Evolutionary conservation across 1,140 invertebrate genomes (phyloP).

Genomic region (Drosophila subpulchrella): DNA sequence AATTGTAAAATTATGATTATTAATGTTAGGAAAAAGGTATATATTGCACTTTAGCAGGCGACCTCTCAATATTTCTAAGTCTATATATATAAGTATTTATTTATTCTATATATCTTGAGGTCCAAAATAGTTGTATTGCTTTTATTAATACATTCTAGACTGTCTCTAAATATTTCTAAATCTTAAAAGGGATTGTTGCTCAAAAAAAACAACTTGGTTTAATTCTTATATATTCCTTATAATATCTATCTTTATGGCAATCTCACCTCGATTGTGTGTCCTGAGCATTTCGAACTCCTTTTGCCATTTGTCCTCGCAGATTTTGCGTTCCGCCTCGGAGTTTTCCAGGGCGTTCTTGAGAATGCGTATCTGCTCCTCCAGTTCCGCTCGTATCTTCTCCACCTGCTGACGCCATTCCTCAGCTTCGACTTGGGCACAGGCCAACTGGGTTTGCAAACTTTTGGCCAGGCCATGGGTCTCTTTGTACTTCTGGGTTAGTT

Average conservation of each 20-base stretch:
- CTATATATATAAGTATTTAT: too few species aligned
- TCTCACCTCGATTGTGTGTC: constrained; percentile 83
- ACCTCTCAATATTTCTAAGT: too few species aligned
- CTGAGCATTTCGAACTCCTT: constrained; percentile 87
- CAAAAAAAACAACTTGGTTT: too few species aligned
- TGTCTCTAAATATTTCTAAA: too few species aligned
- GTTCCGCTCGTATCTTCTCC: constrained; percentile 84
- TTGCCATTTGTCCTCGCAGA: constrained; percentile 87
- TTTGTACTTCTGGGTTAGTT: constrained; percentile 85
- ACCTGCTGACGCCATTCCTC: constrained; percentile 78
- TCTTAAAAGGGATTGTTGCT: too few species aligned
- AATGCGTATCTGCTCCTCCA: constrained; percentile 84
- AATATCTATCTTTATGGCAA: background rate
- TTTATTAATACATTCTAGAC: too few species aligned
- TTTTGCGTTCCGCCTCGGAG: constrained; percentile 86
- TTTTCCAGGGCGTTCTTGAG: constrained; percentile 87
- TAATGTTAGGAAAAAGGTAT: too few species aligned
- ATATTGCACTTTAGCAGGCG: too few species aligned
- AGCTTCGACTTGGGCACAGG: constrained; percentile 67
- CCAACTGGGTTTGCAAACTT: constrained; percentile 73
- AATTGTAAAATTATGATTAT: too few species aligned
- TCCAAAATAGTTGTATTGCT: too few species aligned
- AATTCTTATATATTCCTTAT: background rate
- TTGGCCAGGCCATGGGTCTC: constrained; percentile 84
- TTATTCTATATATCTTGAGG: too few species aligned